Evolutionary conservation across 2,888 invertebrate species (phyloP).

Genomic region (Siphlonurus alternatus): DNA sequence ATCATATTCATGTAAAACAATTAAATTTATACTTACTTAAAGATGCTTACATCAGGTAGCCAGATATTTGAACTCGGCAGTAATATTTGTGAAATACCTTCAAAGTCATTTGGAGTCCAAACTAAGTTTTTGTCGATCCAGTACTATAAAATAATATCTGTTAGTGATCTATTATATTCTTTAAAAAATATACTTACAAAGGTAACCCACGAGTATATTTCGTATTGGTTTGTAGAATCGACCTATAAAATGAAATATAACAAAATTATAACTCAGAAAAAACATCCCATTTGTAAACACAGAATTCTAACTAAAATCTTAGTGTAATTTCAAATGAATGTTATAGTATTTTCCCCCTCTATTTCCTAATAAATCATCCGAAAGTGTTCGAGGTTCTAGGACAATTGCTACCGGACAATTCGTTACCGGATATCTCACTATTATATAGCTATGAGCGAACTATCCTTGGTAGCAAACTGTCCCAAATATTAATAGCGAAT

Average conservation of each 20-base stretch:
- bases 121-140: slow-evolving; percentile 53
- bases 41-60: slow-evolving; percentile 58
- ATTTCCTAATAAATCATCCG: too few species aligned
- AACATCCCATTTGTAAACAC: too few species aligned
- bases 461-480: too few species aligned
- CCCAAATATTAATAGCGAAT: too few species aligned
- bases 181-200: background rate
- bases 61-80: slow-evolving; percentile 52
- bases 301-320: too few species aligned
- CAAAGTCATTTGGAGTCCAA: slow-evolving; percentile 53
- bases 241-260: background rate
- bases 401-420: too few species aligned
- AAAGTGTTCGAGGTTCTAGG: too few species aligned
- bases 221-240: background rate
- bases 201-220: background rate
- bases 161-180: too few species aligned
- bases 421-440: too few species aligned
- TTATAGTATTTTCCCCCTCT: too few species aligned
- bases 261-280: background rate
- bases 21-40: slow-evolving; percentile 29
- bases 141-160: slow-evolving; percentile 29
- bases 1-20: background rate
- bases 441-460: too few species aligned
- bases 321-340: too few species aligned
- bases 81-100: slow-evolving; percentile 40